Percentiles rank a stretch among this genome's conserved stretches.
phyloP scores from a whole-genome alignment of 2,113 vertebrate species.

The Macrotis lagotis region DNA sequence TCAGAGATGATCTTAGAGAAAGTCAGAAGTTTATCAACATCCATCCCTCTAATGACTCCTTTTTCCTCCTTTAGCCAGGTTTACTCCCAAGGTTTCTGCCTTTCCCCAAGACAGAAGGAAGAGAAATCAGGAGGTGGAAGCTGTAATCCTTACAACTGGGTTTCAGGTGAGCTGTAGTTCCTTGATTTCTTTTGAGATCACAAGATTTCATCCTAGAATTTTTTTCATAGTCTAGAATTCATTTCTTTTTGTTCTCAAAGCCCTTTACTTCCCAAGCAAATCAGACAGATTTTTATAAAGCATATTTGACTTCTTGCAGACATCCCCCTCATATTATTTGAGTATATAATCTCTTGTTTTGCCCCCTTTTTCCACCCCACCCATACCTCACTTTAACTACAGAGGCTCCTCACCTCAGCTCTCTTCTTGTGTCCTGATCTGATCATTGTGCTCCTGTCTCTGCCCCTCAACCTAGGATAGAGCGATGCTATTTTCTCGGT shows the following conservation, averaged over 20 bases:
- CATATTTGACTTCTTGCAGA: neutral
- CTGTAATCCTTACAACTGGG: neutral
- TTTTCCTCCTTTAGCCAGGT: neutral
- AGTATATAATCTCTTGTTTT: neutral
- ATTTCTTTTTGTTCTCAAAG: neutral
- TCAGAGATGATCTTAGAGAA: too few relatives aligned
- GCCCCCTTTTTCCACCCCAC: neutral
- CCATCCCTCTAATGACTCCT: neutral
- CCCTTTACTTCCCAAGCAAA: neutral
- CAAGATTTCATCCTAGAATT: neutral
- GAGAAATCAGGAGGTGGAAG: neutral
- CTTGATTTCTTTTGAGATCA: neutral
- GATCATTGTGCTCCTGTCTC: neutral
- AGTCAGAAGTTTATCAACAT: neutral
- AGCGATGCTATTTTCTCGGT: neutral
- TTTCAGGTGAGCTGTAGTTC: constrained; percentile 4
- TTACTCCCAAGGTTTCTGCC: neutral
- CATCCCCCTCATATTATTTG: neutral
- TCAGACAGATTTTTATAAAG: neutral
- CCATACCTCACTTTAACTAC: neutral
- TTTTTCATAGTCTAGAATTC: neutral
- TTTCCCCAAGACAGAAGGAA: neutral
- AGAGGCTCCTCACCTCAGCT: neutral
- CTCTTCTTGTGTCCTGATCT: neutral
- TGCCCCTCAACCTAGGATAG: constrained; percentile 4